Evolutionary conservation across 2,888 invertebrate genomes (phyloP).

Genomic region (Drosophila engyochracea): DNA sequence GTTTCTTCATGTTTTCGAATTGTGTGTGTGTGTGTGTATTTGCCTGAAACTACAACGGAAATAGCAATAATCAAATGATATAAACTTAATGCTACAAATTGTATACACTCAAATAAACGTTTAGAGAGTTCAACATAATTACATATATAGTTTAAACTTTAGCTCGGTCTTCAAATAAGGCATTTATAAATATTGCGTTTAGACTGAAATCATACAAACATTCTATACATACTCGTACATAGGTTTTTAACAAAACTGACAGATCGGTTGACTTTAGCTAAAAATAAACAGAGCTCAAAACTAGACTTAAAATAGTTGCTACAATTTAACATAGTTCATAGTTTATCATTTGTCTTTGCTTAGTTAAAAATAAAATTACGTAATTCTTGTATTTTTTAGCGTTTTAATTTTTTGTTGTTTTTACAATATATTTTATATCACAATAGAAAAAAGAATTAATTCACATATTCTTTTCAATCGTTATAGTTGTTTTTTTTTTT

Average conservation of each 20-base stretch:
- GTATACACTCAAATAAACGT: slow-evolving; percentile 31
- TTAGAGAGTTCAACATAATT: slow-evolving; percentile 40
- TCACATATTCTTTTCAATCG: slow-evolving; percentile 76
- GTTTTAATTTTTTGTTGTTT: slow-evolving; percentile 55
- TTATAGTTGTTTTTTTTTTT: slow-evolving; percentile 51
- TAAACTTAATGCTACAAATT: slow-evolving; percentile 64
- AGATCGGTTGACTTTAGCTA: slow-evolving; percentile 37
- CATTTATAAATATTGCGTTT: slow-evolving; percentile 66
- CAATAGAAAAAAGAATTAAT: slow-evolving; percentile 84
- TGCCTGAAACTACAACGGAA: slow-evolving; percentile 64
- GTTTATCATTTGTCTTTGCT: slow-evolving; percentile 59
- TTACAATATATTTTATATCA: slow-evolving; percentile 82
- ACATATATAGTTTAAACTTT: slow-evolving; percentile 15
- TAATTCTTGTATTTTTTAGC: slow-evolving; percentile 68
- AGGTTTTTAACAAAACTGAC: slow-evolving; percentile 47
- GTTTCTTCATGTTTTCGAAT: slow-evolving; percentile 42
- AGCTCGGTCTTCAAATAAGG: slow-evolving; percentile 55
- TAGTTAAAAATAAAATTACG: slow-evolving; percentile 71
- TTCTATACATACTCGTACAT: background rate
- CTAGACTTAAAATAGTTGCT: slow-evolving; percentile 41
- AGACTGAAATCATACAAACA: slow-evolving; percentile 15
- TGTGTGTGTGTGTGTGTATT: slow-evolving; percentile 35
- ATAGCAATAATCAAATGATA: slow-evolving; percentile 64
- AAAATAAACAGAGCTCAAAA: slow-evolving; percentile 41
- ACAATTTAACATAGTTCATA: slow-evolving; percentile 71